phyloP scores from a whole-genome alignment of 2,797 vertebrate species.

The Siniperca scherzeri region DNA sequence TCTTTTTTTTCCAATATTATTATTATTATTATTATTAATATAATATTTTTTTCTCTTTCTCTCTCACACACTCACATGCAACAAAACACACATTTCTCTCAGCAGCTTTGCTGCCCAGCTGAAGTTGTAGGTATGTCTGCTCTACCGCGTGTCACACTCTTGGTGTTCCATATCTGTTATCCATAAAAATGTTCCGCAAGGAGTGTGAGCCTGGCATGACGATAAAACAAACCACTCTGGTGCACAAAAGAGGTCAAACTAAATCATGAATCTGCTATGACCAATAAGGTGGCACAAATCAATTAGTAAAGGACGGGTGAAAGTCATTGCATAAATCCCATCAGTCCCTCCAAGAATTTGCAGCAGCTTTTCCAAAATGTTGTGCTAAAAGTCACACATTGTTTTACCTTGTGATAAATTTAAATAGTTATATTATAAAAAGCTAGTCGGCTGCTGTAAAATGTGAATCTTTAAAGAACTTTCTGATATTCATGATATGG shows the following conservation, averaged over 20 bases:
- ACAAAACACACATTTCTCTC: neutral
- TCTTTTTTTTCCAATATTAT: neutral
- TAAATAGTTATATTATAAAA: neutral
- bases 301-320: neutral
- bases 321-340: too few species aligned
- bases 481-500: neutral
- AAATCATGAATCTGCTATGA: neutral
- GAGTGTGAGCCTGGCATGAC: neutral
- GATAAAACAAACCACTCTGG: neutral
- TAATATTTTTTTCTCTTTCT: neutral
- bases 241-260: neutral
- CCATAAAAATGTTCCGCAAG: neutral
- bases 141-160: neutral
- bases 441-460: neutral
- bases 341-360: neutral
- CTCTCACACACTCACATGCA: neutral
- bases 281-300: neutral
- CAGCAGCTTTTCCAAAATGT: too few species aligned
- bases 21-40: too few species aligned
- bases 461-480: neutral
- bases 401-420: too few species aligned
- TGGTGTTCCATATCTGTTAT: neutral
- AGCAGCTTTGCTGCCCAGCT: neutral
- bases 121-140: neutral
- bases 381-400: too few species aligned